These are phyloP conservation scores for Panagrolaimus sp. DNA, from an alignment of 1,140 invertebrate species.

Conservation along the genomic window DNA sequence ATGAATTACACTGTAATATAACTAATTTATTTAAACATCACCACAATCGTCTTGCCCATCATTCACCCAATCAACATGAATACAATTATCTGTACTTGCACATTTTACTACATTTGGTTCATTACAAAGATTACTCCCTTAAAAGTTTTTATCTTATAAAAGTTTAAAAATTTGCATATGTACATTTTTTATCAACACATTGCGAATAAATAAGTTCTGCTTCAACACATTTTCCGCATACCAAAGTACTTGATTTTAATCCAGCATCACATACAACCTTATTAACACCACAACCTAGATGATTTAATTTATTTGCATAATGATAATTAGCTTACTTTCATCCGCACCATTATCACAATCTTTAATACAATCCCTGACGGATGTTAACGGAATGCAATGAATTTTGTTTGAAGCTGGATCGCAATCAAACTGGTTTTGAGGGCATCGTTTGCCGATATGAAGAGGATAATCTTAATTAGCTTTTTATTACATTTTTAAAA, in stretches of 20 bases:
- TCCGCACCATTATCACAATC: conserved; percentile 36
- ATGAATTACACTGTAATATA: background rate
- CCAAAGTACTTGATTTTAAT: conserved; percentile 14
- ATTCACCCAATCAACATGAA: conserved; percentile 36
- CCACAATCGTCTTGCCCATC: conserved; percentile 43
- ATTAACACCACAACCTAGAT: conserved; percentile 34
- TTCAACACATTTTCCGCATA: conserved; percentile 33
- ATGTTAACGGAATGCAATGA: conserved; percentile 29
- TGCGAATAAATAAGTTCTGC: conserved; percentile 18
- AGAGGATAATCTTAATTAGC: conserved; percentile 6
- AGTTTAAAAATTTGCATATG: background rate
- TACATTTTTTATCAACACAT: conserved; percentile 36
- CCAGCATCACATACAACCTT: conserved; percentile 31
- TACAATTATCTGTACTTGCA: conserved; percentile 30
- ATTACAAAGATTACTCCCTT: conserved; percentile 29
- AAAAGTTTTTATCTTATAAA: conserved; percentile 22
- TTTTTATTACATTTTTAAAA: too few relatives aligned
- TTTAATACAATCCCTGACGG: conserved; percentile 32
- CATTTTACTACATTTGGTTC: conserved; percentile 35
- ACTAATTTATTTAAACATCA: conserved; percentile 24
- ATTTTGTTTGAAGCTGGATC: conserved; percentile 4
- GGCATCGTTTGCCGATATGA: conserved; percentile 22
- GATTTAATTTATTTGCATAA: background rate
- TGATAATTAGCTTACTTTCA: conserved; percentile 25
- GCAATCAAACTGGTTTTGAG: conserved; percentile 35